A percentile compares a stretch with the other conserved stretches of the same genome.
phyloP scores from a whole-genome alignment of 2,113 vertebrate species.

The Nycticebus coucang region DNA sequence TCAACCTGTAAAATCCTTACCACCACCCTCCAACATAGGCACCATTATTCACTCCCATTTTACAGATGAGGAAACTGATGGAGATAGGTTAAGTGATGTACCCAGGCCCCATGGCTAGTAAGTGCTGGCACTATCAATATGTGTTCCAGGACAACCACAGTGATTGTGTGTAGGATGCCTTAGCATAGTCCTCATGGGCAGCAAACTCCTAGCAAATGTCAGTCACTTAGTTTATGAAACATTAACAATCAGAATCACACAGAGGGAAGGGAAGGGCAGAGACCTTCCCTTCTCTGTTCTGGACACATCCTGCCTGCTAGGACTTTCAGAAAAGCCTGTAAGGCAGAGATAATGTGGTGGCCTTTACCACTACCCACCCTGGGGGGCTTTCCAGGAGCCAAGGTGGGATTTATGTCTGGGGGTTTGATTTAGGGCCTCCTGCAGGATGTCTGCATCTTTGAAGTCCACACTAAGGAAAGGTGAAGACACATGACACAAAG shows the following conservation, averaged over 20 bases:
- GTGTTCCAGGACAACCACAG: background rate
- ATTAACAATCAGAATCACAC: background rate
- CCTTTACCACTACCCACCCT: background rate
- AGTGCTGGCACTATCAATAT: background rate
- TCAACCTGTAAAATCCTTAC: background rate
- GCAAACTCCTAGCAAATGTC: background rate
- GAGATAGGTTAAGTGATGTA: background rate
- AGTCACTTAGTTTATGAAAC: background rate
- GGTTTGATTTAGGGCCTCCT: background rate
- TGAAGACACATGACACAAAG: background rate
- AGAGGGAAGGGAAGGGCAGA: background rate
- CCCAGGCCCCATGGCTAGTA: background rate
- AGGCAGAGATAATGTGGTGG: background rate
- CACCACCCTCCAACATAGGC: background rate
- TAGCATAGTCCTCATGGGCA: background rate
- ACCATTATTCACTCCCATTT: background rate
- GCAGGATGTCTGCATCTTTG: background rate
- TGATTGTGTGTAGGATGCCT: background rate
- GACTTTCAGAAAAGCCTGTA: background rate
- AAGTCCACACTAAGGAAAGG: background rate
- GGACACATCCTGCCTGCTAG: background rate
- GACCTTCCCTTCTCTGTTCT: background rate
- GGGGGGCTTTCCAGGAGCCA: background rate
- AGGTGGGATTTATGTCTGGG: background rate
- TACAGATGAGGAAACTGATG: background rate